Evolutionary conservation across 2,113 vertebrate genomes (phyloP), one percentile per base, ranked within the genome.

Genomic region (Chionomys nivalis): DNA sequence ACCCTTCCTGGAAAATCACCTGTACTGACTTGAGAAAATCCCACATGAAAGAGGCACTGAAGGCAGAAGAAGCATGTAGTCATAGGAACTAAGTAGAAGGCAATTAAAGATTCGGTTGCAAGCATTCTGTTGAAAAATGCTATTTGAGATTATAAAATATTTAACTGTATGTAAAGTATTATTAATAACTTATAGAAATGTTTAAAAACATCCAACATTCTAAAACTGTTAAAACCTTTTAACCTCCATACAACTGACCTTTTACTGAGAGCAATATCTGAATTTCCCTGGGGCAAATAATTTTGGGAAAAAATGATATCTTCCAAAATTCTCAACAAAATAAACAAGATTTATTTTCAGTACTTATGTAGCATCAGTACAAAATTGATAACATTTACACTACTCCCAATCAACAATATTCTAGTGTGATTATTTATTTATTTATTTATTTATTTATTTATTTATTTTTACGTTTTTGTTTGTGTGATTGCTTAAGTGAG

Each of bases 261-360:
- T 70, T 75, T 65, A 78, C 89, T 87, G 39, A 95, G 7, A 92
- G 73, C 23, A 92, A 9, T 77, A 88, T 86, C 68, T 96, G 83
- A 92, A 92, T 26, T 94, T 23, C 39, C 36, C 2, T 73, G 17
- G 44, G 33, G 44, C 79, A 96, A 93, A 95, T n/a, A 28, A 94
- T 77, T 28, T 76, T 21, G 23, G 28, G 65, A n/a, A 94, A 95
- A 90, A 95, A 16, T 61, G 55, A 66, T 92, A 58, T 94, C 49
- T 94, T 93, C 87, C 42, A 44, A 63, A 89, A 23, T 86, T 90
- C 3, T 90, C 44, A 44, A 36, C 3, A n/a, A 14, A 47, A 87
- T 42, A 66, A 19, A 66, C 31, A 91, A 70, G 12, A 66, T 58
- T 72, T 31, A 85, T 82, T 88, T 28, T 65, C 91, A 70, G 28